phyloP scores from a whole-genome alignment of 2,888 invertebrate genomes.

The Schrankia costaestrigalis region DNA sequence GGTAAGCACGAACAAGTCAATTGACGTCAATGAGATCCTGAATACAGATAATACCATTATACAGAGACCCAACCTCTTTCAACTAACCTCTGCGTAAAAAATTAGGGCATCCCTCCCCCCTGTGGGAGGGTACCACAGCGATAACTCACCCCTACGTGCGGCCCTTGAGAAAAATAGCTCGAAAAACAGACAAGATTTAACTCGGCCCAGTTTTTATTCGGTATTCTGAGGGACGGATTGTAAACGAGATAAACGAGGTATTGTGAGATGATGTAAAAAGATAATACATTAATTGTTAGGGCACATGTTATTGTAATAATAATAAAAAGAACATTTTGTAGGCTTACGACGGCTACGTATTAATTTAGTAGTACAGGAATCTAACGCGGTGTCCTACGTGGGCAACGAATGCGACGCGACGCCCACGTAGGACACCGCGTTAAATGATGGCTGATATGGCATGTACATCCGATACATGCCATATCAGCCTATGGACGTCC shows the following conservation, averaged over 20 bases:
- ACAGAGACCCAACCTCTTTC: constrained; percentile 54
- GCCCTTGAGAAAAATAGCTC: constrained; percentile 79
- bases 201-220: constrained; percentile 48
- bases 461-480: no score
- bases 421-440: no score
- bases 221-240: constrained; percentile 32
- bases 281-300: no score
- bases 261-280: no score
- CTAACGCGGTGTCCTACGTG: no score
- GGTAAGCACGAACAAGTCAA: constrained; percentile 28
- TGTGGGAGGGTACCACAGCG: constrained; percentile 23
- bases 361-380: no score
- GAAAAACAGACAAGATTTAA: constrained; percentile 75
- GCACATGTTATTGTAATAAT: no score
- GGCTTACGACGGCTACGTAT: no score
- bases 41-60: constrained; percentile 36
- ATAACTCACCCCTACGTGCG: constrained; percentile 37
- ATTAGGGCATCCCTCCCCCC: constrained; percentile 64
- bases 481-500: no score
- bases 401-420: no score
- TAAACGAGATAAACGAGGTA: constrained; percentile 11
- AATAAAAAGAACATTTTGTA: no score
- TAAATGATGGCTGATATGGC: no score
- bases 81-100: constrained; percentile 66
- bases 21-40: constrained; percentile 34